Evolutionary conservation across 1,140 invertebrate genomes (phyloP), one percentile per base, ranked within the genome.

Genomic region (Copidosoma floridanum): DNA sequence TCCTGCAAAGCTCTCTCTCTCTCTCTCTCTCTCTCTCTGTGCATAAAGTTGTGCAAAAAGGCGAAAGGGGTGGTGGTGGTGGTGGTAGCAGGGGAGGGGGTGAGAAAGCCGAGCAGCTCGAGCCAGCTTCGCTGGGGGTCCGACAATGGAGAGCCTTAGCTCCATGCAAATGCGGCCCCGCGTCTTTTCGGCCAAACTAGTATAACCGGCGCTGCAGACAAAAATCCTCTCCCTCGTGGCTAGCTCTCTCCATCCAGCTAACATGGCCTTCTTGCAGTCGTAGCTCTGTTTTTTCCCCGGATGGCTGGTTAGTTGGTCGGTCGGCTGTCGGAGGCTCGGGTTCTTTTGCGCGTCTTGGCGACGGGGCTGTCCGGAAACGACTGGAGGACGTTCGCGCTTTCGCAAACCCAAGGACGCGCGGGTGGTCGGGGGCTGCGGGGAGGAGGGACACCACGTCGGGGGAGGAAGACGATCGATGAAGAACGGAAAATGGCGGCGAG

Each of bases 121-220:
- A 61, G 61, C 54, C 62, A 67, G 67, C 73, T 76, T 71, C 46
- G 76, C 72, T 74, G 79, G 78, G 79, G 78, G 76, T 73, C 71
- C 60, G 57, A 79, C 76, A 78, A 78, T 73, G 65, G 68, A 61
- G 66, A 50, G 70, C 64, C 70, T 66, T 71, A 78, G 78, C 78
- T 81, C 73, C 76, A 79, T 81, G 78, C 78, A 79, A 81, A 79
- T 81, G 57, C 68, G 54, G n/a, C n/a, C 41, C n/a, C n/a, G n/a
- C n/a, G n/a, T n/a, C n/a, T n/a, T n/a, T n/a, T n/a, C n/a, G n/a
- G n/a, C 48, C 56, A 67, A 76, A 76, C 74, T 50, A 65, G 74
- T 76, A 71, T 67, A 68, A 72, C 71, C 66, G 69, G 71, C 67
- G 64, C 55, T n/a, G 51, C 21, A 3, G 23, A 23, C 32, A n/a